Base-by-base conservation (phyloP, 2,888 invertebrate species). In the Leptopterna dolabrata region DNA sequence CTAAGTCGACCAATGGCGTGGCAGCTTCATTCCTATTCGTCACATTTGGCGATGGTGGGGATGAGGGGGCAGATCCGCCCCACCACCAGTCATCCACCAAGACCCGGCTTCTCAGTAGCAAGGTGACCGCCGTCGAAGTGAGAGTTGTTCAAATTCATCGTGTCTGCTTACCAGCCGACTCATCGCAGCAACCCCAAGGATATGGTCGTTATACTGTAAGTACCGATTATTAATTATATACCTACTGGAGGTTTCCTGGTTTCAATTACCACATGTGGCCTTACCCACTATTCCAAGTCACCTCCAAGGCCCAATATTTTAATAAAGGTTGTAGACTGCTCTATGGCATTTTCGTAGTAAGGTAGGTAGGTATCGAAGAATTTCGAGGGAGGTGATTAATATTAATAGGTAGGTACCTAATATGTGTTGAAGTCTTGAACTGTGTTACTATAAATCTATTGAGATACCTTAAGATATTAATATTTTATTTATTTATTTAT, bases 131-230 rank as follows among this genome's bases (percentile, higher is more conserved):
- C 76, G 71, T 55, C 30, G 29, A 0, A 29, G 73, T 73, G 85
- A 9, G 45, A 71, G 85, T 45, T 71, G 81, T 27, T 30, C 81
- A 1, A 9, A 55, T 29, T 51, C 29, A 27, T 81, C 30, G 19
- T 29, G 29, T 30, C 30, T 36, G 51, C 30, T 14, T 16, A 51
- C 55, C 16, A 63, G 81, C 81, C 55, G 81, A 81, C 81, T 47
- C 4, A 55, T 81, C 51, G 81, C 43, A 14, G 47, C 70, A 36
- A 55, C 27, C 83, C 27, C 45, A 80, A 87, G 87, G 87, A 87
- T 87, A 87, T 87, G 87, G 87, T 87, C 81, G 87, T 87, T 81
- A 87, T 87, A 81, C 81, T 87, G 87, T 87, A 71, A 87, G 87
- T 87, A 70, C 71, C 29, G n/a, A n/a, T n/a, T 71, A 51, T 19